These are phyloP conservation scores for Automeris io DNA, from an alignment of 2,888 invertebrate genomes.

Conservation along the genomic window DNA sequence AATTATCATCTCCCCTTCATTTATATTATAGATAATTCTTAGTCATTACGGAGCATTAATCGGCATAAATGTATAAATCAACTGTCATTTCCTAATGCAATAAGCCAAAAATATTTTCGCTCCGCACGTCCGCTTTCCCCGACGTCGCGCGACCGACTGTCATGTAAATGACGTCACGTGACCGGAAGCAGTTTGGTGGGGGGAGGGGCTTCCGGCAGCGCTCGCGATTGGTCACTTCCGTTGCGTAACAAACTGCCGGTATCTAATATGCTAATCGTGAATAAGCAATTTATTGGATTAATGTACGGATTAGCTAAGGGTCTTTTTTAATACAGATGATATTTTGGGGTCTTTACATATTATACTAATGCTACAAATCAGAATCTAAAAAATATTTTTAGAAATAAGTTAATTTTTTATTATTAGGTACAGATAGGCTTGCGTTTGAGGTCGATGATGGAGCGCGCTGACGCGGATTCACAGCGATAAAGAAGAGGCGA, in stretches of 20 bases:
- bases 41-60: constrained; percentile 5
- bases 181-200: constrained; percentile 70
- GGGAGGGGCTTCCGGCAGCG: constrained; percentile 65
- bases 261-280: constrained; percentile 73
- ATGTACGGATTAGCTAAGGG: constrained; percentile 33
- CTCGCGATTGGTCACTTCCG: constrained; percentile 76
- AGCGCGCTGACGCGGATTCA: no score
- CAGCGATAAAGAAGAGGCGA: no score
- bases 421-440: no score
- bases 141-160: constrained; percentile 51
- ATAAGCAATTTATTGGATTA: constrained; percentile 70
- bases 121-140: constrained; percentile 45
- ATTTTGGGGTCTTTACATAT: constrained; percentile 9
- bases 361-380: neutral
- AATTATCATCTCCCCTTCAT: no score
- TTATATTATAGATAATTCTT: no score
- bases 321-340: constrained; percentile 5
- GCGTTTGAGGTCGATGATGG: no score
- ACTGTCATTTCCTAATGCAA: constrained; percentile 45
- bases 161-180: constrained; percentile 76
- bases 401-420: no score
- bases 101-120: constrained; percentile 44
- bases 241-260: constrained; percentile 61
- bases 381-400: no score
- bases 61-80: constrained; percentile 18